phyloP scores from a whole-genome alignment of 2,797 vertebrate genomes.

The Sebastes glaucus region DNA sequence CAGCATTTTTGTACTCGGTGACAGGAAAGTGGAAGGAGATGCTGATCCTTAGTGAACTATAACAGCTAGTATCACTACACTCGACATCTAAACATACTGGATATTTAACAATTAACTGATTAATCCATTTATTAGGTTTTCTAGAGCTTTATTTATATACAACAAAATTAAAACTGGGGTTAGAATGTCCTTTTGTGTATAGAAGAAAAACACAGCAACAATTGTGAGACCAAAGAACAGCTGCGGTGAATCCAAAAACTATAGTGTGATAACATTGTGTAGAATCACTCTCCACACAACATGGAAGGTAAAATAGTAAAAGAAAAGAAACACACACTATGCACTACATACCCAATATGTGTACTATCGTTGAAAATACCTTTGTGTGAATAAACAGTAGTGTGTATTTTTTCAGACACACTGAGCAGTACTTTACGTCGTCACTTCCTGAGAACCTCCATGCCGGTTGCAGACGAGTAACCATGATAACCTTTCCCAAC shows the following conservation, averaged over 20 bases:
- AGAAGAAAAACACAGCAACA: not conserved
- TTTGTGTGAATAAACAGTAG: too few species aligned
- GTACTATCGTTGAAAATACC: too few species aligned
- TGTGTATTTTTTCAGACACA: too few species aligned
- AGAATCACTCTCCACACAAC: not conserved
- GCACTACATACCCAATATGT: too few species aligned
- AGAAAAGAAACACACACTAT: too few species aligned
- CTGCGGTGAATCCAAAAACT: not conserved
- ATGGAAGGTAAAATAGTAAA: not conserved
- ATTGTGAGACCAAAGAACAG: not conserved
- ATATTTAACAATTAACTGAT: not conserved
- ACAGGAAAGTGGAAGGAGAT: not conserved
- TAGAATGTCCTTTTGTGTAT: not conserved
- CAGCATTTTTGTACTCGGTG: not conserved
- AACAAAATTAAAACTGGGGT: not conserved
- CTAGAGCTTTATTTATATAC: not conserved
- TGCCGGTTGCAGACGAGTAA: too few species aligned
- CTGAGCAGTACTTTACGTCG: too few species aligned
- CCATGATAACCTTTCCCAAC: accelerated
- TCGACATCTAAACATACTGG: not conserved
- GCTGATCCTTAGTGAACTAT: constrained; percentile 4
- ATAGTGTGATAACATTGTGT: not conserved
- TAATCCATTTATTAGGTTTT: not conserved
- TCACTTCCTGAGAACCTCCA: too few species aligned
- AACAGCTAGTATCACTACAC: not conserved